phyloP scores from a whole-genome alignment of 2,797 vertebrate species.

The Pristis pectinata region DNA sequence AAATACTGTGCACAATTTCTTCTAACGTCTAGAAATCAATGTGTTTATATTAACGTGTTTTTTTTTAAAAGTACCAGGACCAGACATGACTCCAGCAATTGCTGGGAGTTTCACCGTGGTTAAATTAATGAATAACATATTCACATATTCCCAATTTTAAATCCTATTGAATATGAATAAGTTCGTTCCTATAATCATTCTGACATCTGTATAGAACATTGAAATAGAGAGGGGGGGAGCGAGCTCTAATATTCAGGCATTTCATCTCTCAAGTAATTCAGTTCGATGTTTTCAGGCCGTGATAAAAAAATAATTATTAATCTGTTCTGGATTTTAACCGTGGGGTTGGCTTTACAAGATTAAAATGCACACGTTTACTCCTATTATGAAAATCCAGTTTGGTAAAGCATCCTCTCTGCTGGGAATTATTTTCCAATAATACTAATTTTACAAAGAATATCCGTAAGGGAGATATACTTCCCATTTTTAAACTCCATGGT shows the following conservation, averaged over 20 bases:
- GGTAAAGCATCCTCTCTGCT: background rate
- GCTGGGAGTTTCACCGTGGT: background rate
- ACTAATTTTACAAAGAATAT: background rate
- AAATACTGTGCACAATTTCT: background rate
- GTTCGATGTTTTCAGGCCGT: background rate
- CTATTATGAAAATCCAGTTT: constrained; percentile 8
- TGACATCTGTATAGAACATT: background rate
- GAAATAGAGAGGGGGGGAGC: background rate
- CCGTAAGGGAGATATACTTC: background rate
- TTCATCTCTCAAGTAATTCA: background rate
- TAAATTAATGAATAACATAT: background rate
- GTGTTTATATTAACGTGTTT: background rate
- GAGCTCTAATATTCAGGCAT: background rate
- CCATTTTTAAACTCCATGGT: background rate
- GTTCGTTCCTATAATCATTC: background rate
- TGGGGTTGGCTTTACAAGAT: background rate
- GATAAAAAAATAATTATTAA: background rate
- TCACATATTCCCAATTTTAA: background rate
- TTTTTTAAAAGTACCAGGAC: background rate
- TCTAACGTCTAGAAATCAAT: background rate
- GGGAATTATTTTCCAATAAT: constrained; percentile 22
- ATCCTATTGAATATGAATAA: background rate
- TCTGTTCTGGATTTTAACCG: background rate
- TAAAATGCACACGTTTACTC: background rate
- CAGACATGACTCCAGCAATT: background rate